Percentiles rank a stretch among this genome's conserved stretches.
These are phyloP conservation scores for Nemotelus pantherinus DNA, from an alignment of 2,888 invertebrate species.

Conservation along the genomic window DNA sequence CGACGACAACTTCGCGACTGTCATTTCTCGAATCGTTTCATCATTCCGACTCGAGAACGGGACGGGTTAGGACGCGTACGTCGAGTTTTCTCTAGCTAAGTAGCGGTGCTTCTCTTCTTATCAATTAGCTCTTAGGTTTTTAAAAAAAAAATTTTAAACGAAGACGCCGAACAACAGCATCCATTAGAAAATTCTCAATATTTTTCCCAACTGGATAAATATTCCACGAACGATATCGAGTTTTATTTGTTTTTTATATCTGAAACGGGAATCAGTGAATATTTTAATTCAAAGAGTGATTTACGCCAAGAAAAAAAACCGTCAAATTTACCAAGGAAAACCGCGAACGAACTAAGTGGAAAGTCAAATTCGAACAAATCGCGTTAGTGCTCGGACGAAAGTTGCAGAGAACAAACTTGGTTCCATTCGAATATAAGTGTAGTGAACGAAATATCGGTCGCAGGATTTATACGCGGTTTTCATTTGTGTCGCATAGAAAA, in stretches of 20 bases:
- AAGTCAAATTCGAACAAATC: background rate
- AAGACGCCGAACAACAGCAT: background rate
- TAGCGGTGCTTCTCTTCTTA: slow-evolving; percentile 29
- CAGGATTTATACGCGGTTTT: too few species aligned
- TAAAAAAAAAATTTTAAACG: background rate
- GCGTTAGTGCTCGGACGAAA: background rate
- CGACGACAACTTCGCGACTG: slow-evolving; percentile 47
- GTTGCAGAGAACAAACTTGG: too few species aligned
- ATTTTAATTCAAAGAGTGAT: too few species aligned
- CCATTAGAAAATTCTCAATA: background rate
- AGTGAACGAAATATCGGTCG: too few species aligned
- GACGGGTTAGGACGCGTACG: slow-evolving; percentile 56
- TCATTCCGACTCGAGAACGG: slow-evolving; percentile 58
- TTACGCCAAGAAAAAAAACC: background rate
- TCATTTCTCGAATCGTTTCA: slow-evolving; percentile 54
- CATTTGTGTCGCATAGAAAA: background rate
- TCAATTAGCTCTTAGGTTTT: background rate
- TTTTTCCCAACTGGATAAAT: background rate
- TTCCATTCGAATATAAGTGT: too few species aligned
- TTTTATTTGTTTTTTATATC: background rate
- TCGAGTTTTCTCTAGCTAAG: slow-evolving; percentile 7
- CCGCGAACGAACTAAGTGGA: background rate
- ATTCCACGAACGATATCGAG: background rate
- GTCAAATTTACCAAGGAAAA: background rate
- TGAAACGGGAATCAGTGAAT: background rate